These are phyloP conservation scores for Emydocephalus ijimae DNA, from an alignment of 2,113 vertebrate species.

Conservation along the genomic window DNA sequence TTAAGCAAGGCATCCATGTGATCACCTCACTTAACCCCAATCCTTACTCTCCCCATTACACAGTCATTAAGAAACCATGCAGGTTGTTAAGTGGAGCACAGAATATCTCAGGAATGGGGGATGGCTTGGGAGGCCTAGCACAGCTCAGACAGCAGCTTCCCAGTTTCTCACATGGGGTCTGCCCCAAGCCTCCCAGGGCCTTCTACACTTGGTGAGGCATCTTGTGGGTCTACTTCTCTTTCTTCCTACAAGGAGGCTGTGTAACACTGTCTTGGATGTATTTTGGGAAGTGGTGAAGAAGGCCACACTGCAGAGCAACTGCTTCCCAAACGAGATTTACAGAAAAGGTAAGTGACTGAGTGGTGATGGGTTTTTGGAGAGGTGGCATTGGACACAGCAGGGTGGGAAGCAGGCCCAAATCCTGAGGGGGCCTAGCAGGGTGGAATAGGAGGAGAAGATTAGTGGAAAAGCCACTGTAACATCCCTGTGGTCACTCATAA, in stretches of 20 bases:
- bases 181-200: neutral
- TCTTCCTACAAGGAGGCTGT: neutral
- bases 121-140: neutral
- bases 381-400: neutral
- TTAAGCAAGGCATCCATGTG: neutral
- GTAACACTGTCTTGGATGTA: neutral
- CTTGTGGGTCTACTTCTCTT: neutral
- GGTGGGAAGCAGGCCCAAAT: too few relatives aligned
- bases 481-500: too few relatives aligned
- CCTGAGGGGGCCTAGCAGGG: too few relatives aligned
- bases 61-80: neutral
- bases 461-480: too few relatives aligned
- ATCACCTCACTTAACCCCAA: neutral
- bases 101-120: neutral
- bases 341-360: neutral
- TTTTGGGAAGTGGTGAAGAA: neutral
- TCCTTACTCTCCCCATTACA: neutral
- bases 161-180: neutral
- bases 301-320: neutral
- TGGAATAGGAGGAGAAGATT: too few relatives aligned
- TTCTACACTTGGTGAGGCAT: neutral
- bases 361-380: neutral
- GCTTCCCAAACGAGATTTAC: neutral
- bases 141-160: neutral
- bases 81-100: neutral